Conservation (phyloP, 1,140 invertebrate species). For the Trichogramma pretiosum region DNA sequence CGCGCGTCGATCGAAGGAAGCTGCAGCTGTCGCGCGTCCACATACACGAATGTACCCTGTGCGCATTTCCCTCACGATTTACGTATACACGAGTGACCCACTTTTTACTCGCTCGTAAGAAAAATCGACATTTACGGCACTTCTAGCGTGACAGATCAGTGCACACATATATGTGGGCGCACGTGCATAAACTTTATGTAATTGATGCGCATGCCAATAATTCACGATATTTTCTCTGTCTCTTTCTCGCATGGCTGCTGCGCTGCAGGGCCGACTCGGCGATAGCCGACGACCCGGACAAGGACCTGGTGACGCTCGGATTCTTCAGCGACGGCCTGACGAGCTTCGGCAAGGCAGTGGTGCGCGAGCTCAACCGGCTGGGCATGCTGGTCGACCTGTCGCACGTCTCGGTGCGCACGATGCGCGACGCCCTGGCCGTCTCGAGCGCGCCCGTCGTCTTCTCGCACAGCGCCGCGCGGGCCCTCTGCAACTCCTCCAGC, state of each 20-base stretch:
- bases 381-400: constrained; percentile 94
- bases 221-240: no score
- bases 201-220: no score
- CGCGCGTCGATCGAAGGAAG: no score
- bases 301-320: constrained; percentile 41
- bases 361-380: constrained; percentile 76
- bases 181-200: no score
- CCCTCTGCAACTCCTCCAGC: constrained; percentile 75
- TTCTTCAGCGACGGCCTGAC: constrained; percentile 60
- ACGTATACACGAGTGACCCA: no score
- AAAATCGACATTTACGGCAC: neutral
- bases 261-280: constrained; percentile 46
- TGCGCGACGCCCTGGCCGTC: constrained; percentile 71
- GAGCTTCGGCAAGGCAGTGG: constrained; percentile 64
- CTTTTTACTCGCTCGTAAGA: no score
- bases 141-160: no score
- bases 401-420: constrained; percentile 78
- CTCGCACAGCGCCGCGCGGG: constrained; percentile 80
- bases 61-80: no score
- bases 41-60: no score
- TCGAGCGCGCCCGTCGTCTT: constrained; percentile 85
- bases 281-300: constrained; percentile 43
- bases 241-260: no score
- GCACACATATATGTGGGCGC: no score
- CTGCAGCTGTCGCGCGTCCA: no score